phyloP scores from a whole-genome alignment of 2,797 vertebrate species.

The Remorina albescens region DNA sequence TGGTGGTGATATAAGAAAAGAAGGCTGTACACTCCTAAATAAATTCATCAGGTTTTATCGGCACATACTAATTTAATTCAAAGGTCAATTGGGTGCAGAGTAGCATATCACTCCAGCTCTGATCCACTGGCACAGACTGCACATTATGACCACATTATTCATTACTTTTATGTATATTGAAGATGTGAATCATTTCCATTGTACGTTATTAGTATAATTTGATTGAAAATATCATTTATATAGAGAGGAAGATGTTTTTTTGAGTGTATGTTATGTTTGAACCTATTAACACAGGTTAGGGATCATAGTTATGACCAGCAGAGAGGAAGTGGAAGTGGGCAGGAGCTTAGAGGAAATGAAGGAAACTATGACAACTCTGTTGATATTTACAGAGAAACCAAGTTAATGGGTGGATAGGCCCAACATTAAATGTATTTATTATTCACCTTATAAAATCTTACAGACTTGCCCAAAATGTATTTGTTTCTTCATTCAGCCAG shows the following conservation, averaged over 20 bases:
- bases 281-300: not conserved
- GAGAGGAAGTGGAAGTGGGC: conserved; percentile 10
- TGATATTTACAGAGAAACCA: not conserved
- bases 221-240: not conserved
- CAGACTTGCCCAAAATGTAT: not conserved
- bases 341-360: not conserved
- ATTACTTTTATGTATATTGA: conserved; percentile 1
- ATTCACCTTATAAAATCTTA: not conserved
- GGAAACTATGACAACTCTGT: not conserved
- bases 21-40: conserved; percentile 30
- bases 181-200: not conserved
- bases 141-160: conserved; percentile 13
- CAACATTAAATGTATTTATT: not conserved
- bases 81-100: conserved; percentile 66
- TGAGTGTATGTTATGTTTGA: not conserved
- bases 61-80: conserved; percentile 61
- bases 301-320: conserved; percentile 6
- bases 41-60: conserved; percentile 33
- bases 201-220: not conserved
- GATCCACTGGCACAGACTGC: conserved; percentile 25
- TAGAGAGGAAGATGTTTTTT: not conserved
- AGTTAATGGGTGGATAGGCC: not conserved
- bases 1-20: conserved; percentile 44
- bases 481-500: not conserved
- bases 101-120: conserved; percentile 28